phyloP scores from a whole-genome alignment of 2,113 vertebrate genomes.

The Pontoporia blainvillei region DNA sequence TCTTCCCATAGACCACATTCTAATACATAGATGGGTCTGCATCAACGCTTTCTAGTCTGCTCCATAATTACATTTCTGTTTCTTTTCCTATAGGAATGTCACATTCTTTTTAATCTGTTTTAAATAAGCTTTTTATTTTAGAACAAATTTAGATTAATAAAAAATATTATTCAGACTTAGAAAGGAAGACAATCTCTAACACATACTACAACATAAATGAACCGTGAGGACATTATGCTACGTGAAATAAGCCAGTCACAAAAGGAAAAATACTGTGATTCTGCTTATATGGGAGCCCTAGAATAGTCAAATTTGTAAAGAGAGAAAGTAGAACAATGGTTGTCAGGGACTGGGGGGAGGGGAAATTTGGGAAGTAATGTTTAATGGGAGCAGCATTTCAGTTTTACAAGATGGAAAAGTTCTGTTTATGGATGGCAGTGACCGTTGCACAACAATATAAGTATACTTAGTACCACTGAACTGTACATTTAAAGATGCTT shows the following conservation, averaged over 20 bases:
- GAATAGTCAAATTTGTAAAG: background rate
- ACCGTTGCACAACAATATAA: background rate
- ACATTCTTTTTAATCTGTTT: background rate
- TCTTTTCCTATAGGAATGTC: background rate
- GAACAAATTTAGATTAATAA: background rate
- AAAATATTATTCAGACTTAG: background rate
- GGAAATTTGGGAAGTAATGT: background rate
- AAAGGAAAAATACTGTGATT: background rate
- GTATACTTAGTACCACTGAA: background rate
- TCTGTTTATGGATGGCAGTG: background rate
- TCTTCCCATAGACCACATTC: background rate
- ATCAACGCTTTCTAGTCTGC: background rate
- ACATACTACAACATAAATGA: background rate
- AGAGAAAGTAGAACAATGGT: background rate
- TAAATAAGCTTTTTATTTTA: background rate
- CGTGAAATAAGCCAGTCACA: background rate
- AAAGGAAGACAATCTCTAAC: background rate
- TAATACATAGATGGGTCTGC: background rate
- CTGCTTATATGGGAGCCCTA: background rate
- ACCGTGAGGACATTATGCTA: background rate
- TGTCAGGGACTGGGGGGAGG: too few relatives aligned
- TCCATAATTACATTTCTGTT: background rate
- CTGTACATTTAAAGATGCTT: background rate
- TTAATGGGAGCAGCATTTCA: background rate
- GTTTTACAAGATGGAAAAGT: background rate